These are phyloP conservation scores for Chrysomela aeneicollis DNA, from an alignment of 2,888 invertebrate species.

Conservation along the genomic window DNA sequence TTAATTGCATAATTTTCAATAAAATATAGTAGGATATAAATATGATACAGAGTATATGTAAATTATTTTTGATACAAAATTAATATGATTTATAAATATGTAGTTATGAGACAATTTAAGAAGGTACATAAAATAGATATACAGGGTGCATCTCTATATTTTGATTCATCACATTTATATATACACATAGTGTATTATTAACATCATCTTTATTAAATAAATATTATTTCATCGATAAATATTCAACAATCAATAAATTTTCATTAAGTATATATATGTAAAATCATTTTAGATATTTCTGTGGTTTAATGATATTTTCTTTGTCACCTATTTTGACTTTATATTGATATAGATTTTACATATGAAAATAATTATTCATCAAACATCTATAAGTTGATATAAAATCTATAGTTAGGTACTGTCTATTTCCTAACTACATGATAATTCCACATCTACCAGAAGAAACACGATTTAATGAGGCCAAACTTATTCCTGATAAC, in stretches of 20 bases:
- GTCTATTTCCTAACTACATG: too few relatives aligned
- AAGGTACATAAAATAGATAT: slow-evolving; percentile 6
- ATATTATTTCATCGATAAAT: slow-evolving; percentile 9
- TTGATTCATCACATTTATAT: slow-evolving; percentile 10
- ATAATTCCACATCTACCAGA: too few relatives aligned
- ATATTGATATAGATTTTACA: too few relatives aligned
- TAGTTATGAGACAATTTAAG: background rate
- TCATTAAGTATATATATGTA: background rate
- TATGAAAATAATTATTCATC: too few relatives aligned
- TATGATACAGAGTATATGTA: background rate
- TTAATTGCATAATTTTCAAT: background rate
- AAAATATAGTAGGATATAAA: slow-evolving; percentile 16
- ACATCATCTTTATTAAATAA: slow-evolving; percentile 9
- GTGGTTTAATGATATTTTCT: slow-evolving; percentile 10
- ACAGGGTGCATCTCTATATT: slow-evolving; percentile 9
- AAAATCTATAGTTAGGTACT: too few relatives aligned
- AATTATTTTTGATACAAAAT: background rate
- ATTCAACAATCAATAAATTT: slow-evolving; percentile 12
- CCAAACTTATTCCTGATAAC: too few relatives aligned
- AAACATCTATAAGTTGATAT: too few relatives aligned
- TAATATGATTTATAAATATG: background rate
- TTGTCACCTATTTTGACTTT: background rate
- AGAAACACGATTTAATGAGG: too few relatives aligned
- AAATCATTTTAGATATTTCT: slow-evolving; percentile 1
- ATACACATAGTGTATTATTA: slow-evolving; percentile 22